Conservation (phyloP, 2,113 vertebrate genomes). For the Rallus limicola region DNA sequence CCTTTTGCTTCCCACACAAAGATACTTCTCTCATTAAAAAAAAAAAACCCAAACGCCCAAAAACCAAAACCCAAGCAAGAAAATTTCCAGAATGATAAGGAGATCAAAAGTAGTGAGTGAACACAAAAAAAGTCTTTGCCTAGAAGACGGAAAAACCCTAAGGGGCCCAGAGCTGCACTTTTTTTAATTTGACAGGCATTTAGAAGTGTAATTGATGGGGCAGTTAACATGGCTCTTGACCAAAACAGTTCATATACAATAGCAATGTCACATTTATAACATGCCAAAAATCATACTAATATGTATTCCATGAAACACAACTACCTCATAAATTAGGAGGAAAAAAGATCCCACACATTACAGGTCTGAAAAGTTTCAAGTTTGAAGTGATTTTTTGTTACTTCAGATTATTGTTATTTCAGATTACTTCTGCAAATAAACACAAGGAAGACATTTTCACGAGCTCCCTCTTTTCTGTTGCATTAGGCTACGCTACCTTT, state of each 20-base stretch:
- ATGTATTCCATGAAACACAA: not conserved
- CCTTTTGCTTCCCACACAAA: not conserved
- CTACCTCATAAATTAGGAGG: not conserved
- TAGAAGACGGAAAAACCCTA: conserved; percentile 37
- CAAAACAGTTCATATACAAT: conserved; percentile 46
- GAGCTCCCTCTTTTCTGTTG: not conserved
- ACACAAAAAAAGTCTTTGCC: conserved; percentile 36
- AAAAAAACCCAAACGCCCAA: fast-evolving
- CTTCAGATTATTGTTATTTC: not conserved
- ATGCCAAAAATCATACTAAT: conserved; percentile 14
- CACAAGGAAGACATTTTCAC: not conserved
- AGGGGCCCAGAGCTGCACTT: conserved; percentile 22
- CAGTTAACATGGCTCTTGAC: conserved; percentile 56
- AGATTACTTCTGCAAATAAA: not conserved
- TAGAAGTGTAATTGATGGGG: conserved; percentile 66
- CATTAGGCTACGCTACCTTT: not conserved
- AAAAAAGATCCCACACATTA: not conserved
- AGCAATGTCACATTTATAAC: conserved; percentile 23
- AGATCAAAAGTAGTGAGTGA: conserved; percentile 36
- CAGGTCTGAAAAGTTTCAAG: not conserved
- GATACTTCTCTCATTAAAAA: not conserved
- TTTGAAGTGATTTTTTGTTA: not conserved
- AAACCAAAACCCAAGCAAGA: not conserved
- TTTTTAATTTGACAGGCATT: conserved; percentile 64
- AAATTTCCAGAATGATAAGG: conserved; percentile 17